Percentiles rank a stretch among this genome's conserved stretches.
Evolutionary conservation across 1,140 invertebrate species (phyloP).

Genomic region (Sesamia nonagrioides): DNA sequence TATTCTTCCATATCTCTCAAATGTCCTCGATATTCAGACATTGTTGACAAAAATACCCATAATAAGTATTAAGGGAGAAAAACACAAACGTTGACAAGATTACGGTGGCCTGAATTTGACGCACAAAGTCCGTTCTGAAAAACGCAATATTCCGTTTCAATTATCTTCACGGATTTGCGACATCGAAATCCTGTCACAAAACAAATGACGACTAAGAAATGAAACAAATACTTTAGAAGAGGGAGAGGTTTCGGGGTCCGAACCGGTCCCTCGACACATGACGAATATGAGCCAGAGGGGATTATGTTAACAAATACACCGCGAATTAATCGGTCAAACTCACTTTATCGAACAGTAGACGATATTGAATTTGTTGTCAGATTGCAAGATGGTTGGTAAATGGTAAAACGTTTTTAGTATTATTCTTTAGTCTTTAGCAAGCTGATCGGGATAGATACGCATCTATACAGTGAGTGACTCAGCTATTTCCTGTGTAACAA

Average conservation of each 20-base stretch:
- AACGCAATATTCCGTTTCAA: constrained; percentile 65
- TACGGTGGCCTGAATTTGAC: constrained; percentile 29
- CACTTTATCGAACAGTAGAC: constrained; percentile 37
- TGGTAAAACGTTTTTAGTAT: no score
- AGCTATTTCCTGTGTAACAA: no score
- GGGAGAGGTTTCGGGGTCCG: constrained; percentile 13
- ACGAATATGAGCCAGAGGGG: constrained; percentile 52
- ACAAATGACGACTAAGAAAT: constrained; percentile 43
- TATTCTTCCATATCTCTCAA: constrained; percentile 3
- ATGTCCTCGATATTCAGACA: constrained; percentile 1
- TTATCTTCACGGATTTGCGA: constrained; percentile 67
- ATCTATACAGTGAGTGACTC: no score
- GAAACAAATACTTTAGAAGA: constrained; percentile 46
- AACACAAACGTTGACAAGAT: constrained; percentile 28
- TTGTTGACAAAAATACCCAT: background rate
- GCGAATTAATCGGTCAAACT: constrained; percentile 42
- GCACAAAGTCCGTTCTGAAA: constrained; percentile 49
- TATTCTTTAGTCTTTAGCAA: no score
- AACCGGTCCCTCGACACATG: constrained; percentile 48
- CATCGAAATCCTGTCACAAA: constrained; percentile 56
- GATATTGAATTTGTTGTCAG: constrained; percentile 35
- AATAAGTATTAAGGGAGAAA: background rate
- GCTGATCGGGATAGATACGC: no score
- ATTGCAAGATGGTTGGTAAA: background rate
- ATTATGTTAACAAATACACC: constrained; percentile 57